Base-by-base conservation (phyloP, 2,113 vertebrate species). In the Hyaena hyaena region DNA sequence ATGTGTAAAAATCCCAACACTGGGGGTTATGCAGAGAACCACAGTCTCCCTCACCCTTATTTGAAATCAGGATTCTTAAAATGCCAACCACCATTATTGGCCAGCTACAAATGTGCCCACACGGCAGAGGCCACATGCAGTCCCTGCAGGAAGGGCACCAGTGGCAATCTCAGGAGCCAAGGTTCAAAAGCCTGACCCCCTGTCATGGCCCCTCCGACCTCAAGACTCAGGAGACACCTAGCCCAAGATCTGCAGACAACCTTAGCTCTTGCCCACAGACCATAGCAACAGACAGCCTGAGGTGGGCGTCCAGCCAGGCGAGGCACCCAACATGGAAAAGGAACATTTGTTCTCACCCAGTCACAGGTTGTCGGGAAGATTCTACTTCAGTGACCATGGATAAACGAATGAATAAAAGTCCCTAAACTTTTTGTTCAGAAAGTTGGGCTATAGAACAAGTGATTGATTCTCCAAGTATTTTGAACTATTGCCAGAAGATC, bases 351-450 rank as follows among this genome's bases (percentile, higher is more conserved):
- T 31, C 50, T 84, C 68, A 43, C 24, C 15, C 31, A 65, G 21
- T 15, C 8, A 88, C 28, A 79, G 5, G n/a, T 4, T 93, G 21
- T 69, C 11, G 9, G 33, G 17, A 88, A 88, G 43, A 1, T 45
- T 65, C 82, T 80, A 33, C 26, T 86, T 63, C 26, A 76, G 28
- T 12, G 58, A 66, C n/a, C 69, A 80, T 0, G 26, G n/a, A 21
- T 53, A 11, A 73, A 43, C 19, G 39, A 71, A 92, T 61, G 26
- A 69, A 45, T 23, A 7, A 73, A 63, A 8, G 4, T 35, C 43
- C 5, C n/a, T 48, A 33, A 88, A 89, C 50, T 15, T 39, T 96
- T 50, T 85, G 21, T 69, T 94, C 85, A 94, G 90, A 92, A 90
- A 55, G 4, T 68, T 55, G 4, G 24, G 31, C 74, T 92, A 35